Conservation (phyloP, 2,113 vertebrate species). For the Malurus elegans region DNA sequence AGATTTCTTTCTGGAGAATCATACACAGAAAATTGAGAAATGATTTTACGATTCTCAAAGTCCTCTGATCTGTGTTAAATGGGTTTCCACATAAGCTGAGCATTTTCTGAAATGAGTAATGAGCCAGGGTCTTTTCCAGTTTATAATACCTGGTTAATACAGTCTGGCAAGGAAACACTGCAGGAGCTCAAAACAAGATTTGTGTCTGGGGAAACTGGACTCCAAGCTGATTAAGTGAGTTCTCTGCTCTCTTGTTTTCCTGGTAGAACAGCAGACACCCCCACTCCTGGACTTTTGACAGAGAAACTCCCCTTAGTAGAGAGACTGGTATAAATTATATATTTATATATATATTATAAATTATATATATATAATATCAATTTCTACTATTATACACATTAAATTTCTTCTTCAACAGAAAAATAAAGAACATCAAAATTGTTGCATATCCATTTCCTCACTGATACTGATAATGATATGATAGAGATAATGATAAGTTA, state of each 20-base stretch:
- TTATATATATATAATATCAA: too few relatives aligned
- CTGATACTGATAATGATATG: background rate
- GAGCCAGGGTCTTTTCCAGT: background rate
- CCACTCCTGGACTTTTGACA: background rate
- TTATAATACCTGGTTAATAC: background rate
- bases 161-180: background rate
- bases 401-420: background rate
- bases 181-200: background rate
- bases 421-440: background rate
- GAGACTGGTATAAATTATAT: background rate
- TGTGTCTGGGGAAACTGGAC: background rate
- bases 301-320: background rate
- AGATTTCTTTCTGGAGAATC: background rate
- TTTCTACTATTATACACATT: background rate
- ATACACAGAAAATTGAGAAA: background rate
- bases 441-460: background rate
- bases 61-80: background rate
- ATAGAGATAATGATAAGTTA: background rate
- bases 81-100: background rate
- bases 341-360: too few relatives aligned
- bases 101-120: background rate
- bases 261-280: background rate
- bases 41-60: background rate
- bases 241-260: background rate
- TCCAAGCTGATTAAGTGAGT: background rate